These are phyloP conservation scores for Phyllostomus hastatus DNA, from an alignment of 2,113 vertebrate genomes.

Conservation along the genomic window DNA sequence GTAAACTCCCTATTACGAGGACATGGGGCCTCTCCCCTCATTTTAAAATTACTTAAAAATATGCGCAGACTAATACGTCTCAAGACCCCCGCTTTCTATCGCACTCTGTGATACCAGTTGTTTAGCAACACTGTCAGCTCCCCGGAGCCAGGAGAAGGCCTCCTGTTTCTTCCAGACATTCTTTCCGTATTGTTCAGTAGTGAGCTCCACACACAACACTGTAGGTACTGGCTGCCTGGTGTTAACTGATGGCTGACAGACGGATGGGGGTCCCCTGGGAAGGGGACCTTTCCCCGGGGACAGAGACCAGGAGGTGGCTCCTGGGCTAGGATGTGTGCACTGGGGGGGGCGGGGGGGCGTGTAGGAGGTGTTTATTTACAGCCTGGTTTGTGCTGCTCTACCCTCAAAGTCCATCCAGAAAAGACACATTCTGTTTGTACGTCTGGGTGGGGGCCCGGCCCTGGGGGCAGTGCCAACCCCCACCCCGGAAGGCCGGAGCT, in stretches of 20 bases:
- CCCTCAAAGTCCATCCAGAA: not conserved
- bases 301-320: not conserved
- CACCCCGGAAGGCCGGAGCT: not conserved
- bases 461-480: not conserved
- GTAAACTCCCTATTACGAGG: not conserved
- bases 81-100: not conserved
- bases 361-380: not conserved
- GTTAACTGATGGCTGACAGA: not conserved
- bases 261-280: not conserved
- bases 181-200: not conserved
- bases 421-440: no score
- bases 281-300: not conserved
- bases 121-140: not conserved
- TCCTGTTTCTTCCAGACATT: not conserved
- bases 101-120: no score
- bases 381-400: not conserved
- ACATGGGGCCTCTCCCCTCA: no score
- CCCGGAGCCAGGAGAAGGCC: not conserved
- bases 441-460: not conserved
- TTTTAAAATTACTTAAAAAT: not conserved
- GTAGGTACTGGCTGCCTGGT: not conserved
- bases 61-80: fast-evolving
- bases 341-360: no score
- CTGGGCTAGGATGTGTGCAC: not conserved
- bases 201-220: not conserved